A percentile compares a stretch with the other conserved stretches of the same genome.
These are phyloP conservation scores for Chelon labrosus DNA, from an alignment of 2,797 vertebrate species.

Conservation along the genomic window DNA sequence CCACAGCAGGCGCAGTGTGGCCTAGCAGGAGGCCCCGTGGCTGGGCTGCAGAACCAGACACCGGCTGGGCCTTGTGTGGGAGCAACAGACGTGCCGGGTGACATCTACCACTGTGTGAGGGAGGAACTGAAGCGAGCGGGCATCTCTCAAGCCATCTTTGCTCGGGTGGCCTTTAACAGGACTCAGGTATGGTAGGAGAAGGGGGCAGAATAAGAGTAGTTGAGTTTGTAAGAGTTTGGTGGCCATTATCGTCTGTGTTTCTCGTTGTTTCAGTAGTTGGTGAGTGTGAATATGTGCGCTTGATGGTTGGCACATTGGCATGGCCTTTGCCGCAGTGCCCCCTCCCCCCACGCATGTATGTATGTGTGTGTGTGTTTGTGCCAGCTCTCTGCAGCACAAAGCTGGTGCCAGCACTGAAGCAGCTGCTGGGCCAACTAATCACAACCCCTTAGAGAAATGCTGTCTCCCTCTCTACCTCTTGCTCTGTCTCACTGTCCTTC, in stretches of 20 bases:
- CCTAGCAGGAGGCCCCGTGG: constrained; percentile 48
- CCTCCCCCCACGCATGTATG: constrained; percentile 50
- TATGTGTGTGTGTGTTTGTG: constrained; percentile 60
- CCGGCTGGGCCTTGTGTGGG: constrained; percentile 43
- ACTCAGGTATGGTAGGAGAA: constrained; percentile 91
- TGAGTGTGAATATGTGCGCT: constrained; percentile 42
- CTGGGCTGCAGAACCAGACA: constrained; percentile 82
- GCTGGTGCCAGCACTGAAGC: constrained; percentile 78
- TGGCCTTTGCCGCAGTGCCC: constrained; percentile 78
- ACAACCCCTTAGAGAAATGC: constrained; percentile 78
- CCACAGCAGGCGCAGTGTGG: constrained; percentile 86
- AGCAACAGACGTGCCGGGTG: constrained; percentile 85
- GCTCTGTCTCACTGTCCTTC: constrained; percentile 59
- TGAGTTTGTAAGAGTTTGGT: constrained; percentile 22
- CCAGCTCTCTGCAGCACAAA: constrained; percentile 82
- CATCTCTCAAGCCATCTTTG: constrained; percentile 99
- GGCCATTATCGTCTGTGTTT: constrained; percentile 36
- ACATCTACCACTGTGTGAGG: constrained; percentile 98
- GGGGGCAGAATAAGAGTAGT: constrained; percentile 1
- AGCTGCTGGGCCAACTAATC: constrained; percentile 84
- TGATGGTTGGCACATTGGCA: constrained; percentile 67
- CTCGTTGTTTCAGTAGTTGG: constrained; percentile 26
- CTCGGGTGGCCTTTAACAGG: constrained; percentile 99
- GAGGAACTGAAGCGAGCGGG: constrained; percentile 98
- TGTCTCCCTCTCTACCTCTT: constrained; percentile 67